These are phyloP conservation scores for Trogon surrucura DNA, from an alignment of 2,113 vertebrate genomes.

Conservation along the genomic window DNA sequence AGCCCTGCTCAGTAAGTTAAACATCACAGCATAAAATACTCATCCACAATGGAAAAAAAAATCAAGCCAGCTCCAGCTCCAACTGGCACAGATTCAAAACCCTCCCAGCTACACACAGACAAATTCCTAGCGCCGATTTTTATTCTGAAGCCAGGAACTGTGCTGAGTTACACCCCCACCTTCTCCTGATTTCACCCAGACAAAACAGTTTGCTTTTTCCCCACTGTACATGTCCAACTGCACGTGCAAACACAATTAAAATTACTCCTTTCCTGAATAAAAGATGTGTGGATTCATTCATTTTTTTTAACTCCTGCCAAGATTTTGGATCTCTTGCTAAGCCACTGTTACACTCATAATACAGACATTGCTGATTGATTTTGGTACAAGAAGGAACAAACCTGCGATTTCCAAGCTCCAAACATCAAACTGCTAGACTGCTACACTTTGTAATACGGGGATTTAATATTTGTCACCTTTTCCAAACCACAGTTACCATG, in stretches of 20 bases:
- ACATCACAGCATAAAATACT: neutral
- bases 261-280: neutral
- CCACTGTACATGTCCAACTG: neutral
- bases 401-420: neutral
- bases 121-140: neutral
- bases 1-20: neutral
- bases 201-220: neutral
- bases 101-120: neutral
- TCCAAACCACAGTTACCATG: neutral
- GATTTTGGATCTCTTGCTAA: neutral
- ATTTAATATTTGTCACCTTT: neutral
- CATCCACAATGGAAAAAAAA: neutral
- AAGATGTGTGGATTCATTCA: neutral
- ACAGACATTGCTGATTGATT: neutral
- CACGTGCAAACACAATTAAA: neutral
- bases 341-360: neutral
- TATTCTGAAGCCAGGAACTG: neutral
- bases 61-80: neutral
- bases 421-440: neutral
- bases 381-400: neutral
- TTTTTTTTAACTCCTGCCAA: neutral
- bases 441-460: neutral
- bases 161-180: neutral
- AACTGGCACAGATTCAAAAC: neutral
- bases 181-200: neutral